Evolutionary conservation across 1,140 invertebrate species (phyloP), one percentile per base, ranked within the genome.

Genomic region (Drosophila triauraria): DNA sequence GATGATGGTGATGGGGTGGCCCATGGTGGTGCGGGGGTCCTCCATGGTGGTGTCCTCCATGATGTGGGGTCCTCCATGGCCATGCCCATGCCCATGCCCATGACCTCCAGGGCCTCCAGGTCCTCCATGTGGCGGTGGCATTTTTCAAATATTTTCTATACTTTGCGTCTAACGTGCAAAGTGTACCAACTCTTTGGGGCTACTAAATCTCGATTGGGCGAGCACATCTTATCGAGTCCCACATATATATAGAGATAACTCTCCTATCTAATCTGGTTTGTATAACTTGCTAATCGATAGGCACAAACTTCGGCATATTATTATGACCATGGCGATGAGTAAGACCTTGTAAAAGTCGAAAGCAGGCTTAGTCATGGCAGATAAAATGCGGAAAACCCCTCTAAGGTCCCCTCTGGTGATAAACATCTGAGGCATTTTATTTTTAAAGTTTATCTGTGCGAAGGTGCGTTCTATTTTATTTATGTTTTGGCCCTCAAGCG

Each of bases 81-180:
- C 44, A 43, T 60, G 75, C 0, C 60, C 75, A 32, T 67, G 68
- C 10, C 56, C 62, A 20, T 20, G 20, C 8, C 61, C 62, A 27
- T 81, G 78, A 5, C 78, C 76, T 57, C 56, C 70, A 12, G 40
- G 59, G 15, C 53, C 60, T 23, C 68, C 80, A 13, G 53, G 68
- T 64, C 70, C 70, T 81, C 71, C 67, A 40, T 84, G 81, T 72
- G 82, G 82, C 61, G 82, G 72, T 50, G 81, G 64, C 82, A 85
- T 85, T 70, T 51, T 71, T 72, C 2, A 20, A 71, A 42, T 72
- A 72, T 30, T 60, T 50, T 20, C 2, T 30, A 9, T 44, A 15
- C n/a, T 43, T n/a, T 40, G 4, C 27, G 40, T 48, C n/a, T 23
- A 12, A 44, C 64, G 59, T 71, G 76, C 50, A 35, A 46, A 57